A percentile compares a stretch with the other conserved stretches of the same genome.
These are phyloP conservation scores for Dorcus parallelipipedus DNA, from an alignment of 2,888 invertebrate genomes.

Conservation along the genomic window DNA sequence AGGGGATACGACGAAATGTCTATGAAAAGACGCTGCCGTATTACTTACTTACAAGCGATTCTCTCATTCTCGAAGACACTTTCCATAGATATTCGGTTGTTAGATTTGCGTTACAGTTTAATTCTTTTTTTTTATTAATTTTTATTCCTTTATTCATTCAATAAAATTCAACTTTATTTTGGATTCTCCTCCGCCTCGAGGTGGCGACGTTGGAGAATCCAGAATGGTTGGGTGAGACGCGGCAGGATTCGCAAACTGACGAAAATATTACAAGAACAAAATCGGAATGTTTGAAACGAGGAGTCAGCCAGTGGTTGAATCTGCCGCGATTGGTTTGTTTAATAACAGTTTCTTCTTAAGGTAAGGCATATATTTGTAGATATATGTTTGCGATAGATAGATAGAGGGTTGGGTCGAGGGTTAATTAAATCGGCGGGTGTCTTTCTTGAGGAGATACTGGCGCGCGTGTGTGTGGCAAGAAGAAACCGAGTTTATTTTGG, in stretches of 20 bases:
- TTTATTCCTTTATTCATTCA: too few species aligned
- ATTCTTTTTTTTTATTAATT: too few species aligned
- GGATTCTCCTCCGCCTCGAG: not conserved
- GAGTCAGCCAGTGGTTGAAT: too few species aligned
- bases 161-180: too few species aligned
- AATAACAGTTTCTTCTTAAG: slow-evolving; percentile 8
- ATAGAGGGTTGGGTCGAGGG: not conserved
- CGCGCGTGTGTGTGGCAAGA: not conserved
- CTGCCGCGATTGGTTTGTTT: not conserved
- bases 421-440: not conserved
- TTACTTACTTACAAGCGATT: too few species aligned
- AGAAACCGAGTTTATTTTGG: not conserved
- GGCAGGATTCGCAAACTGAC: slow-evolving; percentile 4
- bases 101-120: too few species aligned
- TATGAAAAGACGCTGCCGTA: too few species aligned
- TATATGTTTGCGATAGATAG: slow-evolving; percentile 22
- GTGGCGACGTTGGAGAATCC: not conserved
- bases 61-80: too few species aligned
- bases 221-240: not conserved
- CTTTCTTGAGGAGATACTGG: too few species aligned
- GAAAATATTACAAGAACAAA: not conserved
- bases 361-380: slow-evolving; percentile 25
- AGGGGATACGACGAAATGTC: too few species aligned
- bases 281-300: too few species aligned
- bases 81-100: too few species aligned